Conservation (phyloP, 2,797 vertebrate species). For the Delichon dasypus region DNA sequence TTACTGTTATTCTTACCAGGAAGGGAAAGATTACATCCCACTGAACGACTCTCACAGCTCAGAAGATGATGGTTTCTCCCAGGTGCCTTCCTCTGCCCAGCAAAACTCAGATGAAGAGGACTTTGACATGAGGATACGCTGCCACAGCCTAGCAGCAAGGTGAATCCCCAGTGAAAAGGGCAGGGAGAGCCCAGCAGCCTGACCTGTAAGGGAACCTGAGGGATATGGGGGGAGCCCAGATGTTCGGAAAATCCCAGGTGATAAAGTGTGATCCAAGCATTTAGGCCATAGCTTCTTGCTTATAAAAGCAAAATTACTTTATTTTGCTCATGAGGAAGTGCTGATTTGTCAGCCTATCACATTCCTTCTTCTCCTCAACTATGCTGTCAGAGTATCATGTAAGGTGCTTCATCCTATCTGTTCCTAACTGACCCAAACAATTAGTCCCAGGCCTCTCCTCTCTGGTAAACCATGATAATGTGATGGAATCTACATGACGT, state of each 20-base stretch:
- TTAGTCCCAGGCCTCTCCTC: not conserved
- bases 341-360: not conserved
- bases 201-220: not conserved
- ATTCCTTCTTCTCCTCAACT: not conserved
- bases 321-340: not conserved
- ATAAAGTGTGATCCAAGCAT: not conserved
- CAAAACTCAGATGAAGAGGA: constrained; percentile 83
- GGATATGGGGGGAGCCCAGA: not conserved
- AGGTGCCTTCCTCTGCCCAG: constrained; percentile 83
- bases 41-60: constrained; percentile 88
- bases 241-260: not conserved
- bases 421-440: not conserved
- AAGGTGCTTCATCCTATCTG: not conserved
- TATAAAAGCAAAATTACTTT: not conserved
- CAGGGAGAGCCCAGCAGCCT: not conserved
- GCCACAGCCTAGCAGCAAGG: constrained; percentile 89
- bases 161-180: constrained; percentile 52
- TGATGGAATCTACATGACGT: not conserved
- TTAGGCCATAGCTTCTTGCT: not conserved
- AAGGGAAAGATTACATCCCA: constrained; percentile 85
- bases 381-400: not conserved
- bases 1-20: constrained; percentile 72
- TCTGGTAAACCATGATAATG: not conserved
- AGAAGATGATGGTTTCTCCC: constrained; percentile 93
- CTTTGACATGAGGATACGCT: constrained; percentile 81